Evolutionary conservation across 2,113 vertebrate species (phyloP), one percentile per base, ranked within the genome.

Genomic region (Salvelinus namaycush): DNA sequence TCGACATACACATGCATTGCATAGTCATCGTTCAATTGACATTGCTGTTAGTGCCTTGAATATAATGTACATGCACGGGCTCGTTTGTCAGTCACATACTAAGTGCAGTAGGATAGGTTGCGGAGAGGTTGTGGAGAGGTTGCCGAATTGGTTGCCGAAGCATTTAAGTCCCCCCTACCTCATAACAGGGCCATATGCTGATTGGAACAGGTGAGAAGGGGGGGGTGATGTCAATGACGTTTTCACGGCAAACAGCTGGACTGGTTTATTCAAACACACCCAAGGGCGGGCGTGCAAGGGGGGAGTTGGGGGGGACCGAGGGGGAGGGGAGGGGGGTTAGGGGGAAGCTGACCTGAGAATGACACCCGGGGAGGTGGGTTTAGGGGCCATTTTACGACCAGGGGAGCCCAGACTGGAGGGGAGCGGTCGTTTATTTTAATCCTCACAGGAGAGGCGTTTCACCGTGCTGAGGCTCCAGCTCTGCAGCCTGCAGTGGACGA

Each of bases 251-350:
- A 96, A 96, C 95, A 97, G 95, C 95, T 96, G 95, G 94, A 94
- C 92, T 91, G 93, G 93, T 96, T 96, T 97, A 96, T 96, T 97
- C 96, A 97, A 96, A 96, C 95, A 95, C 94, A 94, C 95, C 92
- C 89, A 91, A 91, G 91, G 93, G 91, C 87, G 89, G 88, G 90
- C 70, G 76, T 49, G 85, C 92, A 91, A 88, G 93, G 93, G 93
- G 94, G 94, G 94, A 29, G 29, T 68, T 11, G 29, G 26, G 12
- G 26, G 5, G 59, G 27, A 0, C 12, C 6, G 22, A 57, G 65
- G 59, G 60, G 11, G 39, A 27, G 69, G 26, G 22, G 22, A 87
- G 93, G 93, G 94, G 93, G 94, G 26, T 26, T 1, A 18, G 74
- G 4, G 65, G 44, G 29, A 3, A 5, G 12, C 72, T 84, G 83